These are phyloP conservation scores for Spinus pinus DNA, from an alignment of 2,797 vertebrate species.

Conservation along the genomic window DNA sequence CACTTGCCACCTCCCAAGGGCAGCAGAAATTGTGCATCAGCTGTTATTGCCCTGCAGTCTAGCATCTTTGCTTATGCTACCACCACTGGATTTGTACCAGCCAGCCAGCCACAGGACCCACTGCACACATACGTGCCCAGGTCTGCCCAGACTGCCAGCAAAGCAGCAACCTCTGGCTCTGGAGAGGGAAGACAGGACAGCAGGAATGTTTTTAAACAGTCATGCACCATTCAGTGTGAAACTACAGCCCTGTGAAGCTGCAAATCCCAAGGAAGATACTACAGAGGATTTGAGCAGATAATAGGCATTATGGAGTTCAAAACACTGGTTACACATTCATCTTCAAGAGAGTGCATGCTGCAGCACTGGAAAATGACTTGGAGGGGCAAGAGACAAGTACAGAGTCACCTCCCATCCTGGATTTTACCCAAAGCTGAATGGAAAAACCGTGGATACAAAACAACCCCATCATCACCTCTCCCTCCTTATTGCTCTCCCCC, in stretches of 20 bases:
- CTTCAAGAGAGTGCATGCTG: neutral
- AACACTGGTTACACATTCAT: neutral
- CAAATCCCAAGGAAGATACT: neutral
- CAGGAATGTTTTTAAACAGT: neutral
- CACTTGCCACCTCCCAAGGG: neutral
- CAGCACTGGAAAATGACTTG: neutral
- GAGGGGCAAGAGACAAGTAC: neutral
- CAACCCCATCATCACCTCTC: neutral
- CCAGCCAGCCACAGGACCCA: neutral
- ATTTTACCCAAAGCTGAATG: neutral
- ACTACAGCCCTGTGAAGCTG: neutral
- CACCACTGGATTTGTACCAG: neutral
- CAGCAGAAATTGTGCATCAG: neutral
- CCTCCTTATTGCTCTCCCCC: neutral
- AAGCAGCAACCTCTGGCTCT: neutral
- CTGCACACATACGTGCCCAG: fast-evolving
- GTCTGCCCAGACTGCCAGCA: neutral
- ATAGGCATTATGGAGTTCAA: neutral
- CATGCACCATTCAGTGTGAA: neutral
- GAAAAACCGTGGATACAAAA: neutral
- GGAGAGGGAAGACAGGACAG: neutral
- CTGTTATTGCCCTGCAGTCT: neutral
- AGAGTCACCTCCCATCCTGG: neutral
- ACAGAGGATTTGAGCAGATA: neutral
- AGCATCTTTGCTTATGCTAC: neutral